A percentile compares a stretch with the other conserved stretches of the same genome.
These are phyloP conservation scores for Tyrophagus putrescentiae DNA, from an alignment of 1,140 invertebrate species.

Conservation along the genomic window DNA sequence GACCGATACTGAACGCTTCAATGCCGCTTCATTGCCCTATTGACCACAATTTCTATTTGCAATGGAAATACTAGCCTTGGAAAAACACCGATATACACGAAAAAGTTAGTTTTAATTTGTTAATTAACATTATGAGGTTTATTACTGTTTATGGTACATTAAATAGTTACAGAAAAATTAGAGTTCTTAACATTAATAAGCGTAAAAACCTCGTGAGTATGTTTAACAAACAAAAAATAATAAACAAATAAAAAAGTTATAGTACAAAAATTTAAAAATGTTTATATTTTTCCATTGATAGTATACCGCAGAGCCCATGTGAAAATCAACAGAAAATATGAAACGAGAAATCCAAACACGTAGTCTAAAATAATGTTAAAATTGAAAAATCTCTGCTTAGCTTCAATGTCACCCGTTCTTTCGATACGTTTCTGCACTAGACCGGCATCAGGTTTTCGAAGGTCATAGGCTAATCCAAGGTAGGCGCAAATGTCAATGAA, in stretches of 20 bases:
- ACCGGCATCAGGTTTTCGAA: conserved; percentile 29
- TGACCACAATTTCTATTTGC: no score
- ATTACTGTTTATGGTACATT: not conserved
- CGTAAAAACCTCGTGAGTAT: not conserved
- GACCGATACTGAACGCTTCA: no score
- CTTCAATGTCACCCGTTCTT: not conserved
- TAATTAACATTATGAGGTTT: no score
- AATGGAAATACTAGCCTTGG: no score
- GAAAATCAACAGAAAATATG: not conserved
- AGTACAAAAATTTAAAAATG: not conserved
- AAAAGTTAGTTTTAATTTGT: no score
- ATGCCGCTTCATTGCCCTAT: no score
- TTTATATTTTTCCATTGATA: not conserved
- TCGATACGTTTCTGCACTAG: not conserved
- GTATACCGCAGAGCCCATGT: not conserved
- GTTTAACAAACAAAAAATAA: not conserved
- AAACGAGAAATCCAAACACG: not conserved
- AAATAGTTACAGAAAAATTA: not conserved
- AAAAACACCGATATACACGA: no score
- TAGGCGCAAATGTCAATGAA: conserved; percentile 40
- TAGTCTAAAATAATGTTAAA: not conserved
- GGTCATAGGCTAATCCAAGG: conserved; percentile 39
- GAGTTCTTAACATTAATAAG: not conserved
- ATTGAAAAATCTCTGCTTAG: not conserved
- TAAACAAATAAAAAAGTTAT: not conserved